These are phyloP conservation scores for Poecilus cupreus DNA, from an alignment of 2,888 invertebrate species.

Conservation along the genomic window DNA sequence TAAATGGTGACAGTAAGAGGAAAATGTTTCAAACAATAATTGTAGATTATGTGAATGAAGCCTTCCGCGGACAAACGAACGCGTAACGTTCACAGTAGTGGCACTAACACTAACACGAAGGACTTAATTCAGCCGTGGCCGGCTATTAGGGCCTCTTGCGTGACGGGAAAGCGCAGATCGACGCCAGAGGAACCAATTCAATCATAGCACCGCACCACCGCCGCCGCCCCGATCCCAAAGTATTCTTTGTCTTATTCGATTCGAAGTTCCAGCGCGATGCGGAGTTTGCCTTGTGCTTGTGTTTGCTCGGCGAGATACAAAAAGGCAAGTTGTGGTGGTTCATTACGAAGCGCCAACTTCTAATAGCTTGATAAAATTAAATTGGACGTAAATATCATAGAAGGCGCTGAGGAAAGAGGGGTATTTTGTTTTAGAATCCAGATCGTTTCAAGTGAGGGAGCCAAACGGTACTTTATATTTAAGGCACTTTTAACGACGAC, in stretches of 20 bases:
- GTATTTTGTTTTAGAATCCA: background rate
- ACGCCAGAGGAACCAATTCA: conserved; percentile 26
- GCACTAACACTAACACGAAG: background rate
- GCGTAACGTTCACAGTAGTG: background rate
- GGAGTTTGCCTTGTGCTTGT: background rate
- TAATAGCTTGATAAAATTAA: conserved; percentile 56
- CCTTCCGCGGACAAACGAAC: too few species aligned
- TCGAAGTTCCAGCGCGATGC: background rate
- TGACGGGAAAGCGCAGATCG: conserved; percentile 31
- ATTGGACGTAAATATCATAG: conserved; percentile 57
- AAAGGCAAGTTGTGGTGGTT: conserved; percentile 56
- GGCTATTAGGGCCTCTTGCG: conserved; percentile 34
- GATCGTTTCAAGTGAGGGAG: background rate
- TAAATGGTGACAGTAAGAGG: too few species aligned
- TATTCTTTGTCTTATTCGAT: conserved; percentile 47
- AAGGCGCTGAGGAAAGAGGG: background rate
- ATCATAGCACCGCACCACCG: conserved; percentile 7
- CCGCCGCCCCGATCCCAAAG: background rate
- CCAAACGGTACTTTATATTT: background rate
- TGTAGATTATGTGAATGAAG: too few species aligned
- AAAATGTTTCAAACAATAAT: too few species aligned
- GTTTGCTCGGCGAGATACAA: conserved; percentile 39
- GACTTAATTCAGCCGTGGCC: conserved; percentile 17
- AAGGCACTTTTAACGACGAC: conserved; percentile 1
- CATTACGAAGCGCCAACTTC: conserved; percentile 57